Percentiles rank a stretch among this genome's conserved stretches.
phyloP scores from a whole-genome alignment of 2,113 vertebrate genomes.

The Psammodynastes pulverulentus region DNA sequence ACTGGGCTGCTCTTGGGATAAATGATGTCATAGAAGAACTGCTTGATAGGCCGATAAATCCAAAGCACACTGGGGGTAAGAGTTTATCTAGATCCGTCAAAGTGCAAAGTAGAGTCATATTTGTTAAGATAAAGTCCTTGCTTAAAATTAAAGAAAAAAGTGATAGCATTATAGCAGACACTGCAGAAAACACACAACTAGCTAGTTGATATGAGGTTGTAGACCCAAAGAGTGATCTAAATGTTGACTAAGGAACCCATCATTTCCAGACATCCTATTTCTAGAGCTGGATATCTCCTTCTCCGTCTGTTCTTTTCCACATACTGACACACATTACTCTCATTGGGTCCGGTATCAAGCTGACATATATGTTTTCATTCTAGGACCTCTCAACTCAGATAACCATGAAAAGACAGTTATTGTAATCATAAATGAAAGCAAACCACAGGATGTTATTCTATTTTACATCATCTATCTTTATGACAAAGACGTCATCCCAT shows the following conservation, averaged over 20 bases:
- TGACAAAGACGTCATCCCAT: not conserved
- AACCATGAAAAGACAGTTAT: not conserved
- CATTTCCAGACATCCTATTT: not conserved
- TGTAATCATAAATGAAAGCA: not conserved
- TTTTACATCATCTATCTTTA: not conserved
- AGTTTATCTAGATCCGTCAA: not conserved
- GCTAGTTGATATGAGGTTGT: not conserved
- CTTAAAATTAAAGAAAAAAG: not conserved
- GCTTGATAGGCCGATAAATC: conserved; percentile 71
- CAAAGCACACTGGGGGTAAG: conserved; percentile 59
- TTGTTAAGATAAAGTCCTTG: not conserved
- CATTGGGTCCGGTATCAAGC: not conserved
- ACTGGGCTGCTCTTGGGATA: conserved; percentile 73
- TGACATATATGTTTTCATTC: not conserved
- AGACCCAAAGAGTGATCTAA: not conserved
- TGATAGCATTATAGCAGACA: not conserved
- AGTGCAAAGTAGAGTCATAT: not conserved
- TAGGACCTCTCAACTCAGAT: not conserved
- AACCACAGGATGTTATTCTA: not conserved
- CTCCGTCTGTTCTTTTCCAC: not conserved
- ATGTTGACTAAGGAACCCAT: not conserved
- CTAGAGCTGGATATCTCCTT: not conserved
- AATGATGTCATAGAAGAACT: conserved; percentile 79
- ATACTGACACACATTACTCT: not conserved
- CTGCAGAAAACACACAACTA: not conserved